phyloP scores from a whole-genome alignment of 2,888 invertebrate genomes.

The Ennomos fuscantarius region DNA sequence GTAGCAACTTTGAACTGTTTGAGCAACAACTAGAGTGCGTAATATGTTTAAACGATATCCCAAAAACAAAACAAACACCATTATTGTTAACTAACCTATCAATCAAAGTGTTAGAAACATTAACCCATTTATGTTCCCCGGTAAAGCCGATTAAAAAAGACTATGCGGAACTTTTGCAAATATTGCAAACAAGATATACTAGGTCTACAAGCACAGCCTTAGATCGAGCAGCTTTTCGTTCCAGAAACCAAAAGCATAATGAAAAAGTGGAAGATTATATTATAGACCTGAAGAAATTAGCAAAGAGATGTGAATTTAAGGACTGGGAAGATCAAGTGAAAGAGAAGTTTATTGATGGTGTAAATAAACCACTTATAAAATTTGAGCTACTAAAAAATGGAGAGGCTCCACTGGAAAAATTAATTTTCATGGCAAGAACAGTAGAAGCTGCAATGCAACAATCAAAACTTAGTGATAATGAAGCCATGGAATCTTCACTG shows the following conservation, averaged over 20 bases:
- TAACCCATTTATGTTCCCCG: no score
- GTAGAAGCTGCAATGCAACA: background rate
- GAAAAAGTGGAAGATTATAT: background rate
- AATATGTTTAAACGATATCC: no score
- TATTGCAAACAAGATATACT: no score
- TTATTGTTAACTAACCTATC: no score
- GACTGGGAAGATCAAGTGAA: background rate
- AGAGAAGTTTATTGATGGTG: conserved; percentile 1
- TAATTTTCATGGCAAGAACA: background rate
- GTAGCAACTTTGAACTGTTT: no score
- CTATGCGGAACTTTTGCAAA: no score
- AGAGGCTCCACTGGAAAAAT: background rate
- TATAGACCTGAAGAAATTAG: background rate
- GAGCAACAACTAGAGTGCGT: no score
- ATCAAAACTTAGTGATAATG: background rate
- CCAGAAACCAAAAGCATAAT: background rate
- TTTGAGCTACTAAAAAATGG: background rate
- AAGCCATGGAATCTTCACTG: background rate
- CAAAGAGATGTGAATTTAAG: background rate
- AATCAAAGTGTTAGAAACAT: no score
- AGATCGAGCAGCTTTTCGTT: background rate
- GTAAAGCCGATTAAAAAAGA: no score
- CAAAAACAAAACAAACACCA: no score
- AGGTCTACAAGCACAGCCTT: no score
- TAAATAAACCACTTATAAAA: background rate